Base-by-base conservation (phyloP, 2,888 invertebrate genomes). In the Aleiodes leptofemur region DNA sequence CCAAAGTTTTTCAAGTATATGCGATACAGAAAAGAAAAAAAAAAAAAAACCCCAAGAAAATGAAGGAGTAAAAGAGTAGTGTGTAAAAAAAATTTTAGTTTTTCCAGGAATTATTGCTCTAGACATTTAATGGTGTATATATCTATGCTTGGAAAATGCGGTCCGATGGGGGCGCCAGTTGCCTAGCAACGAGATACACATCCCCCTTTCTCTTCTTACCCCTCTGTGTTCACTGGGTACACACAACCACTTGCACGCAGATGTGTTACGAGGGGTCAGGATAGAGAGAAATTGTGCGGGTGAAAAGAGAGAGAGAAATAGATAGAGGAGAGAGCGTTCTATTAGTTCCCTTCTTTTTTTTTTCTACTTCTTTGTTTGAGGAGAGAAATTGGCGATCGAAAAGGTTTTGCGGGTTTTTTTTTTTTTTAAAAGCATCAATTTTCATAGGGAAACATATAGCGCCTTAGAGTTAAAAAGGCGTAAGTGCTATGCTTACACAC, bases 131-230 rank as follows among this genome's bases (percentile, higher is more conserved):
- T 64, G 68, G 50, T 68, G 51, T 68, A 68, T 43, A 43, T 51
- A 68, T 50, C 74, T 77, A 75, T 76, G 61, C 76, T 72, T 51
- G 68, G 61, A 69, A 76, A 72, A 56, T 68, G 51, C 74, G 69
- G 69, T 68, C 77, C 79, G 79, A 82, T 81, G 80, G 82, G 84
- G 85, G 85, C 82, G 84, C 82, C 81, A 73, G 76, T 72, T 69
- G 77, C 57, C 75, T 76, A 56, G 74, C 70, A 73, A 53, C 76
- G 70, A 48, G 56, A 48, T 23, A 23, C 2, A 23, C 53, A 73
- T 73, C 61, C 70, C 74, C 56, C 72, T 68, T 71, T 61, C 50
- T 57, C 53, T 50, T 9, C 11, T 23, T 11, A 0, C 43, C 43
- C 66, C 23, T 31, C 43, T 59, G 14, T 13, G 23, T 53, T 72